Base-by-base conservation (phyloP, 2,888 invertebrate genomes). In the Orchestes rusci region DNA sequence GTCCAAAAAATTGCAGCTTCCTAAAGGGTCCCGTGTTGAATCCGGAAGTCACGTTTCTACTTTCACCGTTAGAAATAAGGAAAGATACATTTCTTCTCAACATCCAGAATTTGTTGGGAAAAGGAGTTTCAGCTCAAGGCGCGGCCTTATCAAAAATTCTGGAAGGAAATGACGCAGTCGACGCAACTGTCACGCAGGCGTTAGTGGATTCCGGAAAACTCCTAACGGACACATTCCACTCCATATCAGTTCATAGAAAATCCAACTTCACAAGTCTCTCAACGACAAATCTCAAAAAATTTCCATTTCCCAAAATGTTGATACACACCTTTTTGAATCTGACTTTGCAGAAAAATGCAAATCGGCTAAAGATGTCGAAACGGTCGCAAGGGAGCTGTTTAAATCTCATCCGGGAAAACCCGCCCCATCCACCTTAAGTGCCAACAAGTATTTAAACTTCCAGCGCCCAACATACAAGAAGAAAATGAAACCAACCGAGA, bases 11-110 rank as follows among this genome's bases (percentile, higher is more conserved):
- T 13, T 41, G 41, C 28, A 33, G 16, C 3, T 28, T 10, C 5
- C 13, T 41, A 20, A 10, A 23, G n/a, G 41, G 34, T 8, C 43
- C 43, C 3, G 15, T 12, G 8, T 32, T 43, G n/a, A 43, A 43
- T 28, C 33, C 43, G 12, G 43, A 43, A 19, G 43, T 43, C 15
- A 4, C 36, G 28, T 18, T 15, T 5, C 12, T 43, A 17, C 18
- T 43, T 2, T 37, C 43, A 3, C 13, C 37, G 2, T 13, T 4
- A 15, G 34, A 34, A 4, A 5, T 16, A 8, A 41, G 27, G 13
- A 37, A 16, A 37, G 37, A 43, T 15, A 27, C n/a, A 3, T 41
- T 41, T 13, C 13, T 17, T 30, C 16, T 16, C 18, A 35, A 35
- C 5, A 16, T 41, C 7, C 28, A 41, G 35, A 12, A 36, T 10